A percentile compares a stretch with the other conserved stretches of the same genome.
phyloP scores from a whole-genome alignment of 2,113 vertebrate genomes.

The Chloropsis hardwickii region DNA sequence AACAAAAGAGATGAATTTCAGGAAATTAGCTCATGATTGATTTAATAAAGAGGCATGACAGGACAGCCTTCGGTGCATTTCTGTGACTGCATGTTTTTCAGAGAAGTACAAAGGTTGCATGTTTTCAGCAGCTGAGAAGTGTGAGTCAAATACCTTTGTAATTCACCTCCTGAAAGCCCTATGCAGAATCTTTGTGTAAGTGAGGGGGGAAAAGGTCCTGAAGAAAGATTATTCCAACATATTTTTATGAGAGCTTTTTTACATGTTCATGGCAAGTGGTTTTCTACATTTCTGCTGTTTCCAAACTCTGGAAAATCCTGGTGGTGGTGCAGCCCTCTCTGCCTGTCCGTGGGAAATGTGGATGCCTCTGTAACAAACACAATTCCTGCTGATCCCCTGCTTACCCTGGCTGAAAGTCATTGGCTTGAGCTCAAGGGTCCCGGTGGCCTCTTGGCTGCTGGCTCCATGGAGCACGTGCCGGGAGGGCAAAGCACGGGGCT shows the following conservation, averaged over 20 bases:
- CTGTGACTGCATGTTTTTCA: neutral
- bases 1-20: slow-evolving; percentile 19
- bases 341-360: neutral
- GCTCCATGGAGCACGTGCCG: neutral
- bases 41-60: slow-evolving; percentile 50
- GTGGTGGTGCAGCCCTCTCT: neutral
- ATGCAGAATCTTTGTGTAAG: neutral
- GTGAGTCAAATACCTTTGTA: neutral
- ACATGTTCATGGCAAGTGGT: accelerated
- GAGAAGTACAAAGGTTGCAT: neutral
- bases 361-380: neutral
- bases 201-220: neutral
- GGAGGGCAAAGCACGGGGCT: neutral
- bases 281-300: neutral
- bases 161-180: neutral
- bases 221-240: neutral
- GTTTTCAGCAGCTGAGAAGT: neutral
- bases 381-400: neutral
- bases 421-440: neutral
- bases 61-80: slow-evolving; percentile 9
- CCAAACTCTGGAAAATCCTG: neutral
- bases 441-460: neutral
- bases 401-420: neutral
- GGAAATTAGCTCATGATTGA: slow-evolving; percentile 54
- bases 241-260: neutral